phyloP scores from a whole-genome alignment of 2,113 vertebrate genomes.

The Thinocorus orbignyianus region DNA sequence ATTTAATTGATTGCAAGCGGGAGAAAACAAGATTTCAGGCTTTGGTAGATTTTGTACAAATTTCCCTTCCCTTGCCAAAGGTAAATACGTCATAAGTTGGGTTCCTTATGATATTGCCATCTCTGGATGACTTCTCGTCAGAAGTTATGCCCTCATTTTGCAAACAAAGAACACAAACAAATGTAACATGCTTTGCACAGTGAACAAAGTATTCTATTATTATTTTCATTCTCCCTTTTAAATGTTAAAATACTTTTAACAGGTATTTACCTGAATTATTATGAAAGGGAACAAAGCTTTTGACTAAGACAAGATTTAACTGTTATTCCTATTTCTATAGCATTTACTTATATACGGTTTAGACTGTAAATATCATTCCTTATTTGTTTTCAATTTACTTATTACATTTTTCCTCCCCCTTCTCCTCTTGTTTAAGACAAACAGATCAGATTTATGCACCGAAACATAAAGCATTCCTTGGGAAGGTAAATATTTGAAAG shows the following conservation, averaged over 20 bases:
- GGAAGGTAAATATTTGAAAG: background rate
- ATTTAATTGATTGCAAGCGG: background rate
- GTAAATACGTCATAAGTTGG: background rate
- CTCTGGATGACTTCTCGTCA: background rate
- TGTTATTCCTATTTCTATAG: background rate
- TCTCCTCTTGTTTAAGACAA: background rate
- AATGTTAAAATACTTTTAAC: background rate
- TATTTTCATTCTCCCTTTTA: background rate
- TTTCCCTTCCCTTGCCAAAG: background rate
- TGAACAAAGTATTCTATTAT: background rate
- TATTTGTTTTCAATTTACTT: background rate
- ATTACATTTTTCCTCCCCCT: background rate
- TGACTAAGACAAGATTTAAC: background rate
- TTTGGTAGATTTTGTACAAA: background rate
- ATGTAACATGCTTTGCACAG: background rate
- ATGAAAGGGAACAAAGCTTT: background rate
- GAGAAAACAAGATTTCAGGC: background rate
- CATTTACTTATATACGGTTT: background rate
- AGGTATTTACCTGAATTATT: background rate
- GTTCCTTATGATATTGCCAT: background rate
- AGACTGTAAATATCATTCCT: background rate
- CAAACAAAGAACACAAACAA: background rate
- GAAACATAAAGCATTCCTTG: background rate
- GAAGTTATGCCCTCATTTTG: background rate
- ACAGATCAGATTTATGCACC: background rate